Base-by-base conservation (phyloP, 2,888 invertebrate species). In the Margaritifera margaritifera region DNA sequence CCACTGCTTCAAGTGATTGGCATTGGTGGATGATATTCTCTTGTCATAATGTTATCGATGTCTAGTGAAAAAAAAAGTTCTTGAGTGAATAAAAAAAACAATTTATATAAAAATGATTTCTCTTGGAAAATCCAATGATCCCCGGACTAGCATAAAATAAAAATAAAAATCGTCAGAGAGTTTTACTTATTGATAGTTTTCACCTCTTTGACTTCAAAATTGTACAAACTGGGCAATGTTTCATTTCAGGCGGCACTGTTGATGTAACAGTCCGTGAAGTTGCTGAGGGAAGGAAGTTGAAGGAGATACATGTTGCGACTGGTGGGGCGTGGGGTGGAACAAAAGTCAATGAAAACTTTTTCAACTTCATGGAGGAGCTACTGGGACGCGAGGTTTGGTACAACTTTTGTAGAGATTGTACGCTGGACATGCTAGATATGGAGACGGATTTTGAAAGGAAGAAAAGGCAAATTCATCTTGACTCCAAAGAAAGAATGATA, bases 231-330 rank as follows among this genome's bases (percentile, higher is more conserved):
- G 42, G 42, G 0, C 42, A 11, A 15, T 42, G 42, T 42, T 4
- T 42, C 11, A 42, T 68, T 68, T 25, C 25, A 72, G 72, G 72
- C 6, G 72, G 72, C 5, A 72, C 72, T 24, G 72, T 68, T 4
- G 72, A 72, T 61, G 68, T 72, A 2, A 72, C 72, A n/a, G 72
- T 72, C 18, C 52, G 68, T 20, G 72, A 72, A 60, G 68, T 72
- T 8, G 50, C 68, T 52, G 24, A 27, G 2, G 72, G 68, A 31
- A 52, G 72, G 42, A 56, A 58, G 11, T 24, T 72, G 22, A 62
- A 65, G 56, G 72, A 72, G 52, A 42, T 72, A 8, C 59, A 66
- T 8, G 63, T 60, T 22, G 68, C 72, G 5, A 68, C 67, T 42
- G 72, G 72, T 18, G 72, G 68, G 42, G 68, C 66, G 18, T 72